Base-by-base conservation (phyloP, 92 coral and sea anemone species). In the Phenganax stokvisi region DNA sequence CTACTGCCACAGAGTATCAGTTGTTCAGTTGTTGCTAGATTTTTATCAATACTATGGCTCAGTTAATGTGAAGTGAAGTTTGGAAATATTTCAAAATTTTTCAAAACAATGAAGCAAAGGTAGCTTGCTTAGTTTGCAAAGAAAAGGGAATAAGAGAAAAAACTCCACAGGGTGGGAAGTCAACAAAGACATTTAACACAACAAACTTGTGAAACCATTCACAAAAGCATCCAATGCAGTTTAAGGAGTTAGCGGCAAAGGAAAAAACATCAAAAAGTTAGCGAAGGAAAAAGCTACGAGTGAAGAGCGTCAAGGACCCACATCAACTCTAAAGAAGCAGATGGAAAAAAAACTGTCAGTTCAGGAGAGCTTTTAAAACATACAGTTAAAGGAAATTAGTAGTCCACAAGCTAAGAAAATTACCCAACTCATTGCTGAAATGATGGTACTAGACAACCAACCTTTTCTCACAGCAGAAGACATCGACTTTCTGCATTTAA, bases 381-480 rank as follows among this genome's bases (percentile, higher is more conserved):
- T 44, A 10, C 70, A 44, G 27, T 9, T 53, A 31, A 31, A 56
- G 75, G 75, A 71, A 20, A 71, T 71, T 55, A 71, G 51, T 56
- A 71, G 75, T 37, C 47, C 47, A 37, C 56, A 37, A 13, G 37
- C 76, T 10, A 28, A 71, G 54, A 71, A 37, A 54, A 52, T 72
- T 56, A 72, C 51, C 47, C 72, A 0, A 20, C 31, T 66, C 47
- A 66, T 66, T 29, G 47, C 10, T 12, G 70, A 64, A 12, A 64
- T 64, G 70, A 64, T 64, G 70, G 70, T 12, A n/a, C 31, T 64
- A 10, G 70, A 64, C 70, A 71, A 71, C 75, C 75, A 71, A 55
- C 75, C 75, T 3, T 71, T 71, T 55, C 28, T 44, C 54, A 71
- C 31, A 6, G 75, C 47, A 71, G 70, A 64, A 64, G 56, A 53